phyloP scores from a whole-genome alignment of 1,140 invertebrate genomes.

The Pentalonia nigronervosa region DNA sequence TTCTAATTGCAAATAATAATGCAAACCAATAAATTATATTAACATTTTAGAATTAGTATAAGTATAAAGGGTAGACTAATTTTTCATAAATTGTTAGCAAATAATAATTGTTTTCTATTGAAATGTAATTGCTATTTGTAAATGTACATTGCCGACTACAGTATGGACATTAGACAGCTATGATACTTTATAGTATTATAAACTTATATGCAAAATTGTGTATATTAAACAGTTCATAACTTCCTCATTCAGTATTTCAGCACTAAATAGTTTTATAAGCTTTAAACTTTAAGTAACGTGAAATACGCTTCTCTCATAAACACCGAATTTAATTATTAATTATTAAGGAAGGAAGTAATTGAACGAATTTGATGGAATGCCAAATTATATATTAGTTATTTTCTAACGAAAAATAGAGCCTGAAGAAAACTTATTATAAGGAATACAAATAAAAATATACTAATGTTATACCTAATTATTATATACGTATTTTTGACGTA shows the following conservation, averaged over 20 bases:
- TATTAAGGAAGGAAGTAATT: neutral
- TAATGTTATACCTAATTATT: neutral
- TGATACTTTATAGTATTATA: neutral
- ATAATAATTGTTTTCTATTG: neutral
- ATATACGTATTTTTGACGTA: neutral
- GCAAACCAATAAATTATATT: neutral
- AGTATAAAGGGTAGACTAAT: neutral
- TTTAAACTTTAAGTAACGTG: neutral
- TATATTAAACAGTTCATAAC: neutral
- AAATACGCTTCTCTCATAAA: neutral
- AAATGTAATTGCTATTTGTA: neutral
- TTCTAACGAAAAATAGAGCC: neutral
- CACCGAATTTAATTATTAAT: neutral
- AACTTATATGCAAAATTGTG: neutral
- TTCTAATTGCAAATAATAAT: neutral
- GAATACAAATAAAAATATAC: neutral
- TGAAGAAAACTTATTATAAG: neutral
- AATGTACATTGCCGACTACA: neutral
- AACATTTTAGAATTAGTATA: too few species aligned
- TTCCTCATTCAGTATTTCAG: neutral
- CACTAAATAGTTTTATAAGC: neutral
- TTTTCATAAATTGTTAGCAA: neutral
- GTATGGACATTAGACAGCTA: neutral
- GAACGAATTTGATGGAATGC: neutral
- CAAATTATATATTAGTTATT: neutral